Conservation (phyloP, 2,888 invertebrate genomes). For the Gnatocerus cornutus region DNA sequence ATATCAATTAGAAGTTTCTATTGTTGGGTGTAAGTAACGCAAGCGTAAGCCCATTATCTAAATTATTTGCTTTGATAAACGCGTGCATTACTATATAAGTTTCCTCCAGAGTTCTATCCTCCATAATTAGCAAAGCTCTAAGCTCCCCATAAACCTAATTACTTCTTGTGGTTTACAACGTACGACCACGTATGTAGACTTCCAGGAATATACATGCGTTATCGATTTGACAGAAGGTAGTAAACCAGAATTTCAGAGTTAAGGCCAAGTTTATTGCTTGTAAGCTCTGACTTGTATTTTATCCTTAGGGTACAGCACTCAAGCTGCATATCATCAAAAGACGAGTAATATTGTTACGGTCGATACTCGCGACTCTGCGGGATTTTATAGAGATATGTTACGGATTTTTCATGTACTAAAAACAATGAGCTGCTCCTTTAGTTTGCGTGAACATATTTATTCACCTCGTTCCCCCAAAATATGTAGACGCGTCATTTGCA, state of each 20-base stretch:
- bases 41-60: background rate
- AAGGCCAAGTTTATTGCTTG: constrained; percentile 32
- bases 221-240: constrained; percentile 38
- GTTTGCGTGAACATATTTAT: no score
- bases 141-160: constrained; percentile 12
- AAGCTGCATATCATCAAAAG: constrained; percentile 36
- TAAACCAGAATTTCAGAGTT: constrained; percentile 26
- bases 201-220: constrained; percentile 25
- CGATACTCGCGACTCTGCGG: constrained; percentile 13
- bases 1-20: constrained; percentile 1
- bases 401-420: no score
- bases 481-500: no score
- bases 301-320: constrained; percentile 23
- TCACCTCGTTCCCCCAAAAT: no score
- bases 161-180: constrained; percentile 19
- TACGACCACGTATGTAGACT: constrained; percentile 11
- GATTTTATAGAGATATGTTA: no score
- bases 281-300: constrained; percentile 32
- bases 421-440: no score
- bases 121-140: constrained; percentile 4
- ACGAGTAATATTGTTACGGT: constrained; percentile 22
- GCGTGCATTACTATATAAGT: background rate
- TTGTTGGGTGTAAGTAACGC: background rate
- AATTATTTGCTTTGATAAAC: constrained; percentile 1
- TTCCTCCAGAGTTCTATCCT: background rate